phyloP scores from a whole-genome alignment of 1,140 invertebrate genomes.

The Euwallacea similis region DNA sequence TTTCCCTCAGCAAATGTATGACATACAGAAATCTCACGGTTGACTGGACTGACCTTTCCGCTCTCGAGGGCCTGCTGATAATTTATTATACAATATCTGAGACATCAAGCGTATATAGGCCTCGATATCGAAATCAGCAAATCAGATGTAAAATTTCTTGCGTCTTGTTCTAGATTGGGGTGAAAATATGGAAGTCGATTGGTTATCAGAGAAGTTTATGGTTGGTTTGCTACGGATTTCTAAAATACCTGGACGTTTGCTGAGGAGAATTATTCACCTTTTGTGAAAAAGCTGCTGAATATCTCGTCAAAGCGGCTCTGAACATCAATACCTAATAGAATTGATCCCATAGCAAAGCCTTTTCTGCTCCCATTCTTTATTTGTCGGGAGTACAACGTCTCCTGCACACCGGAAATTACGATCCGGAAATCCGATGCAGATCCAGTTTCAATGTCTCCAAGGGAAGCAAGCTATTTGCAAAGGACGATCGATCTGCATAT shows the following conservation, averaged over 20 bases:
- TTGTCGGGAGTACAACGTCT: constrained; percentile 12
- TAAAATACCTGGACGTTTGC: too few species aligned
- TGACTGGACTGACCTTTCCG: constrained; percentile 25
- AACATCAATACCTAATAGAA: too few species aligned
- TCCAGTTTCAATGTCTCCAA: constrained; percentile 30
- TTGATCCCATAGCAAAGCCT: too few species aligned
- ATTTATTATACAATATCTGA: constrained; percentile 19
- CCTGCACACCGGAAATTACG: constrained; percentile 27
- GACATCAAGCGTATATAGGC: constrained; percentile 20
- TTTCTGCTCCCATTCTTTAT: too few species aligned
- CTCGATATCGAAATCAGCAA: constrained; percentile 26
- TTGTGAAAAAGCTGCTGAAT: too few species aligned
- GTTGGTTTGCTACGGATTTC: too few species aligned
- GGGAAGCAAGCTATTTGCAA: constrained; percentile 26
- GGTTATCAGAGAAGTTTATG: background rate
- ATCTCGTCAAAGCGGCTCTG: too few species aligned
- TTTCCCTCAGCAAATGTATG: constrained; percentile 23
- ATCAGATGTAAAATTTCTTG: constrained; percentile 27
- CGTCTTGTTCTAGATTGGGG: constrained; percentile 6
- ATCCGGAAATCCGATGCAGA: constrained; percentile 26
- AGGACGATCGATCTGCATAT: constrained; percentile 20
- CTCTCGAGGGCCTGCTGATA: constrained; percentile 15
- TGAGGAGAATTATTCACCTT: too few species aligned
- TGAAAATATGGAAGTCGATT: background rate
- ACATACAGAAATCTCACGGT: constrained; percentile 29